Evolutionary conservation across 53 echinoderm and acorn worm genomes (phyloP).

Genomic region (Echinometra lucunter): DNA sequence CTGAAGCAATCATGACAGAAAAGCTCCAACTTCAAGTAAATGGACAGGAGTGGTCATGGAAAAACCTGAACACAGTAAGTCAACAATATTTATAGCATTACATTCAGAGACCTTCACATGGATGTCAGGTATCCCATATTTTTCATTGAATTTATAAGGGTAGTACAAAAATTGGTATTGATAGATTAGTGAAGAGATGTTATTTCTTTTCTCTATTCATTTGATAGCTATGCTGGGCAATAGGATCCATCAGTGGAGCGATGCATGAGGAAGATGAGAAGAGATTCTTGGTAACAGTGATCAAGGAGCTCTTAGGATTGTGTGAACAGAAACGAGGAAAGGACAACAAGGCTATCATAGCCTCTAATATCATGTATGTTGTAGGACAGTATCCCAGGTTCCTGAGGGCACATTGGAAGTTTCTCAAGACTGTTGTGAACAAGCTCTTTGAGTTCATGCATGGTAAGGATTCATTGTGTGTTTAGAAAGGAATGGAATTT

Average conservation of each 20-base stretch:
- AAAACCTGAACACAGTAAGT: conserved; percentile 98
- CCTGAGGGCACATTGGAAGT: conserved; percentile 98
- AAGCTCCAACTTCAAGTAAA: conserved; percentile 92
- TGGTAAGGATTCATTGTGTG: conserved; percentile 77
- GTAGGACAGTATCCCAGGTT: conserved; percentile 98
- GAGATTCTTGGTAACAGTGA: conserved; percentile 95
- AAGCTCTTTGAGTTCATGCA: conserved; percentile 99
- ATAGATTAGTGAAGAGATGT: not conserved
- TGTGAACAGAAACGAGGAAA: conserved; percentile 98
- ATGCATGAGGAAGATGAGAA: conserved; percentile 99
- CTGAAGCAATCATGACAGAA: conserved; percentile 98
- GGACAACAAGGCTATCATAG: conserved; percentile 99
- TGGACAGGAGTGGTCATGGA: conserved; percentile 99
- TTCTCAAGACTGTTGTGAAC: conserved; percentile 98
- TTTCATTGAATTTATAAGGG: not conserved
- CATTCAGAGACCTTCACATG: not conserved
- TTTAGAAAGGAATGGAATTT: not conserved
- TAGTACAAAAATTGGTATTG: not conserved
- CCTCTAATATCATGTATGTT: conserved; percentile 99
- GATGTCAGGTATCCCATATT: too few relatives aligned
- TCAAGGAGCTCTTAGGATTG: conserved; percentile 96
- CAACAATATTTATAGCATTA: not conserved
- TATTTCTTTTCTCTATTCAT: not conserved
- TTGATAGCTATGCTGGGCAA: conserved; percentile 95
- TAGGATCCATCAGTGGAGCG: conserved; percentile 98